Percentiles rank a stretch among this genome's conserved stretches.
Conservation (phyloP, 2,113 vertebrate species). For the Laterallus jamaicensis region DNA sequence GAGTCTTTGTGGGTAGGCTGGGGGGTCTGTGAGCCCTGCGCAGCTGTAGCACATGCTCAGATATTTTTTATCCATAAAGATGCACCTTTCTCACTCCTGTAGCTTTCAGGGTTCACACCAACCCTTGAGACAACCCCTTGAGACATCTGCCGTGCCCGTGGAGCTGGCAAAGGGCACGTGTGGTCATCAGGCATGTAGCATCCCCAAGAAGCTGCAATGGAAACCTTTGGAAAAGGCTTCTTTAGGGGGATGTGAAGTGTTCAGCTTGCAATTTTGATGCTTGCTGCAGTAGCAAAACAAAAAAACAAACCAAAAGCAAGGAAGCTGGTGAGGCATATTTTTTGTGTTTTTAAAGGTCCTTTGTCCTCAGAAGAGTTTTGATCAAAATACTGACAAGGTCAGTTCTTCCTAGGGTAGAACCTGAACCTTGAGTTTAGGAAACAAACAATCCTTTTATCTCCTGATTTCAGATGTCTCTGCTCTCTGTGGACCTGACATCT, state of each 20-base stretch:
- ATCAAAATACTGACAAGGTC: constrained; percentile 79
- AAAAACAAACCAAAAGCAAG: not conserved
- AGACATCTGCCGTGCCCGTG: not conserved
- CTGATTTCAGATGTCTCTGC: constrained; percentile 42
- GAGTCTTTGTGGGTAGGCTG: not conserved
- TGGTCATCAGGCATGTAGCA: fast-evolving
- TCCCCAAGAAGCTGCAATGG: not conserved
- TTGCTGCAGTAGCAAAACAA: not conserved
- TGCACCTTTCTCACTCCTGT: not conserved
- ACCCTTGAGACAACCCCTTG: not conserved
- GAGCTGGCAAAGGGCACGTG: fast-evolving
- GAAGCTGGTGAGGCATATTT: not conserved
- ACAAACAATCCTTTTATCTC: constrained; percentile 77
- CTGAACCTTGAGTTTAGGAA: constrained; percentile 67
- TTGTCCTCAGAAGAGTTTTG: constrained; percentile 69
- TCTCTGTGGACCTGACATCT: constrained; percentile 66
- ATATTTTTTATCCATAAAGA: not conserved
- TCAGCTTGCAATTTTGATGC: not conserved
- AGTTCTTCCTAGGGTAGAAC: constrained; percentile 66
- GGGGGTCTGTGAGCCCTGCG: not conserved
- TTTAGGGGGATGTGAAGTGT: not conserved
- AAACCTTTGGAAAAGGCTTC: not conserved
- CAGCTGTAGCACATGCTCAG: too few relatives aligned
- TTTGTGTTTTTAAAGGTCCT: constrained; percentile 66
- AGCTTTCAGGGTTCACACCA: not conserved